Conservation (phyloP, 2,888 invertebrate genomes). For the Cheilosia scutellata region DNA sequence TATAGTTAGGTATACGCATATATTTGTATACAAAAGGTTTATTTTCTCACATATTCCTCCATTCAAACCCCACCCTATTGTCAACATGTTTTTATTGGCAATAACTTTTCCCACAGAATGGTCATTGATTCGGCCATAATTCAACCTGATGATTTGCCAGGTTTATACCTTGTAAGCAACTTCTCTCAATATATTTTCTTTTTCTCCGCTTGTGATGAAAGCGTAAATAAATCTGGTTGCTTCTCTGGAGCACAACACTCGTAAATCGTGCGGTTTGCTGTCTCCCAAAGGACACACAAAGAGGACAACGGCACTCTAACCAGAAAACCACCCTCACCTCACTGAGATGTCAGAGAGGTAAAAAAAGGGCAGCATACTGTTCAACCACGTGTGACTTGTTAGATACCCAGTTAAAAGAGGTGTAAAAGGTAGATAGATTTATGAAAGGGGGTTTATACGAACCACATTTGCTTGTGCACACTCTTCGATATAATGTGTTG, state of each 20-base stretch:
- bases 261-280: conserved; percentile 80
- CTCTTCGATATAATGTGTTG: conserved; percentile 95
- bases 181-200: conserved; percentile 53
- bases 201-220: conserved; percentile 60
- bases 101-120: conserved; percentile 68
- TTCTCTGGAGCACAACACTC: conserved; percentile 74
- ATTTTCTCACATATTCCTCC: conserved; percentile 56
- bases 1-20: neutral
- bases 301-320: conserved; percentile 53
- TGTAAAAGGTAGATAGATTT: conserved; percentile 48
- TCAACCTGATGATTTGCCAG: conserved; percentile 74
- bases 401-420: conserved; percentile 46
- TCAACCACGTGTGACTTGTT: conserved; percentile 51
- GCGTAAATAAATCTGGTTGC: conserved; percentile 81
- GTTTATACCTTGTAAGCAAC: conserved; percentile 70
- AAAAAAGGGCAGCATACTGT: conserved; percentile 36
- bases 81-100: conserved; percentile 71
- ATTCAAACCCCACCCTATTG: conserved; percentile 40
- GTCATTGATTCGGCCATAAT: conserved; percentile 71
- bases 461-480: conserved; percentile 92
- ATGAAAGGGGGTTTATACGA: conserved; percentile 82
- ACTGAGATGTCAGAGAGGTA: conserved; percentile 13
- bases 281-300: conserved; percentile 68
- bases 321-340: conserved; percentile 16
- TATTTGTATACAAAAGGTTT: conserved; percentile 56